Percentiles rank a stretch among this genome's conserved stretches.
phyloP scores from a whole-genome alignment of 2,113 vertebrate species.

The Passer montanus region DNA sequence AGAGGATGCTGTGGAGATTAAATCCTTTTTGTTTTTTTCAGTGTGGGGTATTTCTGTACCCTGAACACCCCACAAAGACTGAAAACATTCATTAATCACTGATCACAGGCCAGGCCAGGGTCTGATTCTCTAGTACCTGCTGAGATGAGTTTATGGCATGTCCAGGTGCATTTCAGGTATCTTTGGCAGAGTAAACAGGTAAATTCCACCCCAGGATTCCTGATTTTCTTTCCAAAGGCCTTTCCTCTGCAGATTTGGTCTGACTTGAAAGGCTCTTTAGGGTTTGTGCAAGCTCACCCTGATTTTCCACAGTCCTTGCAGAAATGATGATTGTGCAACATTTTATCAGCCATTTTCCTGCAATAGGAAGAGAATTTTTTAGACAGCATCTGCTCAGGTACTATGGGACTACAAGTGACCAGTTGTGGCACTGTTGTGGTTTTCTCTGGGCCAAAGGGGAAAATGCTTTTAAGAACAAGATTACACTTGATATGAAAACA shows the following conservation, averaged over 20 bases:
- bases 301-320: background rate
- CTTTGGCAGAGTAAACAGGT: background rate
- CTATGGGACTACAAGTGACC: background rate
- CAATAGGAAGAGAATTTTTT: background rate
- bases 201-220: background rate
- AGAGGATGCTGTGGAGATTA: background rate
- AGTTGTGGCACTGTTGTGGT: background rate
- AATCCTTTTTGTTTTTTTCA: accelerated
- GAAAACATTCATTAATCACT: background rate
- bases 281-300: background rate
- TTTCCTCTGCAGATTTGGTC: background rate
- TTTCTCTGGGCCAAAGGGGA: background rate
- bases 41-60: background rate
- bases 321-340: background rate
- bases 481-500: background rate
- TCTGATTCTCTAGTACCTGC: background rate
- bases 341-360: background rate
- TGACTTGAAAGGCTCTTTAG: background rate
- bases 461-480: background rate
- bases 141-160: background rate
- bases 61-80: background rate
- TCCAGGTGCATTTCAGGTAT: background rate
- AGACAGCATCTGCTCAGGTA: background rate
- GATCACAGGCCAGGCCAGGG: background rate
- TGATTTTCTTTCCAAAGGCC: background rate